phyloP scores from a whole-genome alignment of 1,140 invertebrate species.

The Hypothenemus hampei region DNA sequence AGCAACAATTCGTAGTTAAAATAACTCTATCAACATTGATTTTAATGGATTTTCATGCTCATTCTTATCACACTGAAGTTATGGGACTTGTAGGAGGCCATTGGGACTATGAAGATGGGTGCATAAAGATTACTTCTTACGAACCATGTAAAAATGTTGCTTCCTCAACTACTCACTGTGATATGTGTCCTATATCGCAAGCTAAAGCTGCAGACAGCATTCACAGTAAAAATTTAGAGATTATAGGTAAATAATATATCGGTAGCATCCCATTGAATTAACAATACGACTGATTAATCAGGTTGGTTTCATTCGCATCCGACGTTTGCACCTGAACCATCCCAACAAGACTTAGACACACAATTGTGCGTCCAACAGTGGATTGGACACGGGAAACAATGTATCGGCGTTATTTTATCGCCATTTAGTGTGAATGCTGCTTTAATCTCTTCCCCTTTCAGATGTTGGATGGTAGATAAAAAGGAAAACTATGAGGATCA shows the following conservation, averaged over 20 bases:
- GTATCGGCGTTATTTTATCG: slow-evolving; percentile 55
- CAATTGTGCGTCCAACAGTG: slow-evolving; percentile 55
- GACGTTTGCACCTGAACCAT: slow-evolving; percentile 58
- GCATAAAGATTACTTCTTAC: slow-evolving; percentile 49
- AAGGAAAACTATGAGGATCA: slow-evolving; percentile 36
- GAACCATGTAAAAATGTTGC: slow-evolving; percentile 53
- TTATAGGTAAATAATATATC: slow-evolving; percentile 14
- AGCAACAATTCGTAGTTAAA: slow-evolving; percentile 60
- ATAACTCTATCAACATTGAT: slow-evolving; percentile 56
- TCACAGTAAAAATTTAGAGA: slow-evolving; percentile 28
- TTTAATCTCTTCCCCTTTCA: slow-evolving; percentile 41
- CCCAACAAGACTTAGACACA: slow-evolving; percentile 57
- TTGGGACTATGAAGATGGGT: slow-evolving; percentile 38
- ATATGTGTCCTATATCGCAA: slow-evolving; percentile 62
- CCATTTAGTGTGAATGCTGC: slow-evolving; percentile 48
- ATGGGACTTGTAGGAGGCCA: slow-evolving; percentile 66
- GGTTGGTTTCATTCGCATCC: slow-evolving; percentile 68
- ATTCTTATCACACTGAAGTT: slow-evolving; percentile 62
- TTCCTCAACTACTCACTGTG: slow-evolving; percentile 63
- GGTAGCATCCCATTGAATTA: neutral
- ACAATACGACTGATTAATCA: slow-evolving; percentile 32
- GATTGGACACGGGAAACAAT: slow-evolving; percentile 52
- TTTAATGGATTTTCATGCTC: slow-evolving; percentile 65
- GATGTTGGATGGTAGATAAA: slow-evolving; percentile 42
- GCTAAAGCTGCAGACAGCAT: slow-evolving; percentile 53